A percentile compares a stretch with the other conserved stretches of the same genome.
phyloP scores from a whole-genome alignment of 2,797 vertebrate genomes.

The Steatocranus sp. region DNA sequence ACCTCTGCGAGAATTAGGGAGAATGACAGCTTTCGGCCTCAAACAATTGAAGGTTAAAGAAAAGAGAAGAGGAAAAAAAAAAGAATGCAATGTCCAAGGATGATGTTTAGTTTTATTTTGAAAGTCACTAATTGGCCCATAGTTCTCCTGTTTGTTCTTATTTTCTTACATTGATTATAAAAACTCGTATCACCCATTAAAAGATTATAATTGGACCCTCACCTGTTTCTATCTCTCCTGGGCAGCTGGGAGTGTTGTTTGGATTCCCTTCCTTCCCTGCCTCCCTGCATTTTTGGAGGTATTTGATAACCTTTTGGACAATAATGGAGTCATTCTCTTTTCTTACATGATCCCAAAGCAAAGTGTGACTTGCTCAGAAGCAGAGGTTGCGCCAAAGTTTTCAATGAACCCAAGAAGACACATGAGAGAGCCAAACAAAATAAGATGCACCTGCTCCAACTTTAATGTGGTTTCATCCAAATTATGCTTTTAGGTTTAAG shows the following conservation, averaged over 20 bases:
- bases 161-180: background rate
- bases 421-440: background rate
- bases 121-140: background rate
- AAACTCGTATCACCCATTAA: background rate
- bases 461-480: background rate
- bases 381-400: background rate
- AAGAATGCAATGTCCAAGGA: background rate
- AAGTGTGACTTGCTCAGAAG: background rate
- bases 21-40: background rate
- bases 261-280: background rate
- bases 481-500: background rate
- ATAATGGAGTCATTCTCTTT: background rate
- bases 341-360: background rate
- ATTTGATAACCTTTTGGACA: background rate
- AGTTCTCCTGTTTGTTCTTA: background rate
- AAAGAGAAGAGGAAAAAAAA: background rate
- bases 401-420: background rate
- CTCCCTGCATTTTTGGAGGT: background rate
- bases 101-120: background rate
- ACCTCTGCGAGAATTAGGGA: background rate
- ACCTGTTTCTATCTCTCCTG: background rate
- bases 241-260: background rate
- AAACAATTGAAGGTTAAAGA: background rate
- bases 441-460: constrained; percentile 13
- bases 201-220: background rate